Evolutionary conservation across 2,797 vertebrate genomes (phyloP).

Genomic region (Sternarchorhynchus goeldii): DNA sequence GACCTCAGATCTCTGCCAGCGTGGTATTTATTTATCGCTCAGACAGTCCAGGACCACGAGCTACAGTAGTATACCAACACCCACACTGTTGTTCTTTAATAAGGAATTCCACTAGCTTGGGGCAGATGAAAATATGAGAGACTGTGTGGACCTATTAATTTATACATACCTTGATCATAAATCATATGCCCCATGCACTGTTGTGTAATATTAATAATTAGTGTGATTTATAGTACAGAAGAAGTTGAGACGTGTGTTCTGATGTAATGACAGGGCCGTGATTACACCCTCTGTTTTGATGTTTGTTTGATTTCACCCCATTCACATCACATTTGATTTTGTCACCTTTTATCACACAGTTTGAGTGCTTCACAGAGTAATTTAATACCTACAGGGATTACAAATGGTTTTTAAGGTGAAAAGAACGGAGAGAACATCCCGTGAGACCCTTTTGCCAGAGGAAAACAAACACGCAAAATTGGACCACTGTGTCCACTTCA

Average conservation of each 20-base stretch:
- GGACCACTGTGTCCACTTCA: conserved; percentile 17
- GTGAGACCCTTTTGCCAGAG: neutral
- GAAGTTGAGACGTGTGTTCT: neutral
- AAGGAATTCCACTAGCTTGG: conserved; percentile 48
- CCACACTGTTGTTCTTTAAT: conserved; percentile 32
- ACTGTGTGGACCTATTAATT: conserved; percentile 49
- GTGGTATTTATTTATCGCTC: conserved; percentile 52
- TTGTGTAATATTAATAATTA: conserved; percentile 27
- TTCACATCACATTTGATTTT: neutral
- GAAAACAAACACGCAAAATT: conserved; percentile 15
- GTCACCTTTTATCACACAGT: too few relatives aligned
- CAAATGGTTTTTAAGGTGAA: neutral
- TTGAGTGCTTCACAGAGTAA: conserved; percentile 24
- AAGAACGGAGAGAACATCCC: neutral
- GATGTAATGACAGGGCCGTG: neutral
- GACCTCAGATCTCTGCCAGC: conserved; percentile 38
- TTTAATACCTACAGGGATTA: neutral
- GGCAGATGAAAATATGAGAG: conserved; percentile 41
- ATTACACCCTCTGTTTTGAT: neutral
- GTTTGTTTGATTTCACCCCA: conserved; percentile 3
- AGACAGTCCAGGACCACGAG: conserved; percentile 35
- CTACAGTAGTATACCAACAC: neutral
- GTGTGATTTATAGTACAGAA: conserved; percentile 1
- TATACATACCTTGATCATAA: conserved; percentile 40
- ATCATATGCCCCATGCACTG: conserved; percentile 21